phyloP scores from a whole-genome alignment of 2,888 invertebrate species.

The Pristionchus arcanus region DNA sequence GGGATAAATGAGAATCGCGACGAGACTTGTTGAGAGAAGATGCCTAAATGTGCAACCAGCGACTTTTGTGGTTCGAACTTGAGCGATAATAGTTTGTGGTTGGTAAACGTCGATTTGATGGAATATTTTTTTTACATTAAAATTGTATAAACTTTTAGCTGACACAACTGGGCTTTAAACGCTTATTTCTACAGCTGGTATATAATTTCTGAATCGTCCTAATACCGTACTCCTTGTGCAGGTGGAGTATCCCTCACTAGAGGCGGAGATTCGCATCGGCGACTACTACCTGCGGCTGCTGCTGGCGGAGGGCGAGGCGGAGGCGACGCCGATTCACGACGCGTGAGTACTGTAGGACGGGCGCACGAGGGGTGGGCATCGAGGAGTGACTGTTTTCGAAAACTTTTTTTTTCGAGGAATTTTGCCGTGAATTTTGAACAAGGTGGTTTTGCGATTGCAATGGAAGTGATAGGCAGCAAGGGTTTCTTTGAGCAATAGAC shows the following conservation, averaged over 20 bases:
- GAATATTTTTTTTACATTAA: not conserved
- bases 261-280: conserved; percentile 97
- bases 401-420: not conserved
- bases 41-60: not conserved
- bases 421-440: not conserved
- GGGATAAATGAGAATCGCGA: no score
- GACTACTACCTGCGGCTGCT: conserved; percentile 96
- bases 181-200: no score
- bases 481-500: not conserved
- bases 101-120: no score
- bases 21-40: not conserved
- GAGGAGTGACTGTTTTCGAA: not conserved
- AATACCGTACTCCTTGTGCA: conserved; percentile 55
- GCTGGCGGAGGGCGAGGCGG: conserved; percentile 88
- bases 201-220: not conserved
- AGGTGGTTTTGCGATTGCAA: not conserved
- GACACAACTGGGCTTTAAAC: no score
- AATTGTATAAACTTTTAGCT: no score
- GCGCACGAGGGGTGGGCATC: not conserved
- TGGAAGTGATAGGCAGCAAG: not conserved
- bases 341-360: conserved; percentile 76
- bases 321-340: conserved; percentile 81
- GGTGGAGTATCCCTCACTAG: conserved; percentile 92
- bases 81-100: no score
- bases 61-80: not conserved